Base-by-base conservation (phyloP, 2,888 invertebrate genomes). In the Corythucha ciliata region DNA sequence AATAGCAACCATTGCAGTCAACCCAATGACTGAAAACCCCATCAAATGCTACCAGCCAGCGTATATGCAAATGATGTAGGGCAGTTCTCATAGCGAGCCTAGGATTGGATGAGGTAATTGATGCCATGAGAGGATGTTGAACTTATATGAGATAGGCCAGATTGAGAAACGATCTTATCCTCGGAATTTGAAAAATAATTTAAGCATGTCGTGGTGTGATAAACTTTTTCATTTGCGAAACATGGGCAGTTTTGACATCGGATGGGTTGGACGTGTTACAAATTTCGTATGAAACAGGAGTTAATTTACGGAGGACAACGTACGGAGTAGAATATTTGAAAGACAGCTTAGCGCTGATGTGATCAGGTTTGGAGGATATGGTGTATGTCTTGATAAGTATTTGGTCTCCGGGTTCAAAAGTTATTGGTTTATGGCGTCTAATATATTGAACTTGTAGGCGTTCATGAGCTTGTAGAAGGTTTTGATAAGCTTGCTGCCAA, bases 201-300 rank as follows among this genome's bases (percentile, higher is more conserved):
- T n/a, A n/a, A n/a, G n/a, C n/a, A n/a, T n/a, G n/a, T n/a, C n/a
- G n/a, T n/a, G n/a, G n/a, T n/a, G n/a, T n/a, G n/a, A n/a, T n/a
- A 7, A 20, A 49, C n/a, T 22, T 7, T 14, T 49, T 49, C 14
- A 49, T 10, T 24, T 49, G 49, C 2, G 49, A 49, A 3, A 49
- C 25, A 20, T 49, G 49, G 2, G 49, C 49, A 14, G 22, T 12
- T 21, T 41, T 49, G 2, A 18, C 2, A 21, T 6, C 20, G 2
- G 2, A 12, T 3, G 29, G 32, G 7, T 42, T 21, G 3, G 40
- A 20, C 4, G 2, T 4, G 18, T 49, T 5, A 21, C 25, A 16
- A 16, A 47, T 25, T 6, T 8, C 8, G 24, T 47, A 37, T 3
- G 47, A 21, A 5, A 47, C 49, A 16, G 21, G 32, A 2, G 49